Evolutionary conservation across 2,113 vertebrate genomes (phyloP).

Genomic region (Crotalus horridus): DNA sequence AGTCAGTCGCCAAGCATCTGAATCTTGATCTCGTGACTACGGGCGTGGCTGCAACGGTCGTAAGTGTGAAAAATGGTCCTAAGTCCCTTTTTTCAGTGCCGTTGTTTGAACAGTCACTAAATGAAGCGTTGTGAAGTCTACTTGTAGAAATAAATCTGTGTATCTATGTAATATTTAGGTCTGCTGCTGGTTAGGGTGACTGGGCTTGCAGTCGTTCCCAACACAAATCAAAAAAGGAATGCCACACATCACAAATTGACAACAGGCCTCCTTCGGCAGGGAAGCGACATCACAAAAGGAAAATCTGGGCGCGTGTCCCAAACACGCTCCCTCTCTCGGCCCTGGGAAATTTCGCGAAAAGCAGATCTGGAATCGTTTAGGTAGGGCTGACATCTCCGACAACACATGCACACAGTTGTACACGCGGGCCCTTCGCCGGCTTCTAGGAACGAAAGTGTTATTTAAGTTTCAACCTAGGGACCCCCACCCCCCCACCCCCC

Average conservation of each 20-base stretch:
- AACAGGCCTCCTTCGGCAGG: background rate
- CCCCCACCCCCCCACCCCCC: background rate
- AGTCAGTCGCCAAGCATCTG: background rate
- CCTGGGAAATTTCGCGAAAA: background rate
- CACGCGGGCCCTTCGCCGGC: background rate
- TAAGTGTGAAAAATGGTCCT: background rate
- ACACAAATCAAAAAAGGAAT: background rate
- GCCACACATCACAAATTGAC: background rate
- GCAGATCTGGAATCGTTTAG: background rate
- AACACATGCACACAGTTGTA: background rate
- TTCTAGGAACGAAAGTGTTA: background rate
- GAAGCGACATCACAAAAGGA: background rate
- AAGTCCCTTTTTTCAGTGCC: background rate
- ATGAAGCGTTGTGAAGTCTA: too few relatives aligned
- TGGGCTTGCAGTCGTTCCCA: background rate
- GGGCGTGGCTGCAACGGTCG: too few relatives aligned
- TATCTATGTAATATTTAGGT: fast-evolving
- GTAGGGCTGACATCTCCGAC: background rate
- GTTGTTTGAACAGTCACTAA: background rate
- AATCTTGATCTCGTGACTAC: background rate
- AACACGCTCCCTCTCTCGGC: background rate
- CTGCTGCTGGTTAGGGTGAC: background rate
- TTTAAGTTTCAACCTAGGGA: background rate
- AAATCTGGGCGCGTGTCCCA: background rate
- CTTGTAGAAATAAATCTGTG: background rate